phyloP scores from a whole-genome alignment of 1,140 invertebrate genomes.

The Procambarus virginalis region DNA sequence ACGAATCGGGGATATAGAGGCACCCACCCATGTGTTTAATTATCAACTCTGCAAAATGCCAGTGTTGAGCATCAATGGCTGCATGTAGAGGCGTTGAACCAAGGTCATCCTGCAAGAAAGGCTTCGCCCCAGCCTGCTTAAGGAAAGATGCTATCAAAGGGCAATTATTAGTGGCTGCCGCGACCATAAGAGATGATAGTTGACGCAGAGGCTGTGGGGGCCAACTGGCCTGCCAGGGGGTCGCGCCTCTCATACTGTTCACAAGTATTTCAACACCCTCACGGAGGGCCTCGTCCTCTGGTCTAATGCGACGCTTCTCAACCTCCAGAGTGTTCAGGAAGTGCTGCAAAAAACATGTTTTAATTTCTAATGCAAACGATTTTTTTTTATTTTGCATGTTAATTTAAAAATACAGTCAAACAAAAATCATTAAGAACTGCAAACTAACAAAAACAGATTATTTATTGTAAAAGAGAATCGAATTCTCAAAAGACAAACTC shows the following conservation, averaged over 20 bases:
- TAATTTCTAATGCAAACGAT: too few relatives aligned
- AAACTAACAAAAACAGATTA: too few relatives aligned
- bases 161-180: conserved; percentile 27
- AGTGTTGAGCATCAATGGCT: neutral
- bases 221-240: conserved; percentile 9
- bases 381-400: too few relatives aligned
- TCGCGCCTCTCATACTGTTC: neutral
- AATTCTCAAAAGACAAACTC: too few relatives aligned
- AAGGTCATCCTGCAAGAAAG: neutral
- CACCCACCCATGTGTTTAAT: neutral
- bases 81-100: neutral
- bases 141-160: conserved; percentile 29
- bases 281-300: neutral
- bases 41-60: neutral
- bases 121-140: neutral
- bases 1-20: neutral
- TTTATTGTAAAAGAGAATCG: too few relatives aligned
- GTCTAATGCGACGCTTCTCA: neutral
- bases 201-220: neutral
- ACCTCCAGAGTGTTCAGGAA: neutral
- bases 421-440: too few relatives aligned
- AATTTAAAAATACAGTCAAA: too few relatives aligned
- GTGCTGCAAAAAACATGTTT: neutral
- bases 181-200: conserved; percentile 16
- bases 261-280: conserved; percentile 7